Evolutionary conservation across 2,888 invertebrate genomes (phyloP).

Genomic region (Acleris literana): DNA sequence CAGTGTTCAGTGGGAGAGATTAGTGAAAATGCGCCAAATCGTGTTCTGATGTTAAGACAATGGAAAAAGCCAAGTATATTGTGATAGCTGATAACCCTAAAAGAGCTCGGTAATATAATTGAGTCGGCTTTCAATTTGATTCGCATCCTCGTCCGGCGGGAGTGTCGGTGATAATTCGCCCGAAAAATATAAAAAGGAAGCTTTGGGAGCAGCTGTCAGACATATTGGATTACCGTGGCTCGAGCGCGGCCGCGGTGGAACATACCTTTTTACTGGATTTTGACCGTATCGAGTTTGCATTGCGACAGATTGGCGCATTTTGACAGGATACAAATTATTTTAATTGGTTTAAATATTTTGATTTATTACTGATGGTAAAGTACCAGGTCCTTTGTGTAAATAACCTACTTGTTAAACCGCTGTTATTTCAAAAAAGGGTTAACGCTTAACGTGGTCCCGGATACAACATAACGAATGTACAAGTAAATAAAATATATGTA

Average conservation of each 20-base stretch:
- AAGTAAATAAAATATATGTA: too few species aligned
- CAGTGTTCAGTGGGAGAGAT: too few species aligned
- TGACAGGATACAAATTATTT: neutral
- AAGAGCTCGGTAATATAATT: conserved; percentile 75
- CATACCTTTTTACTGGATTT: conserved; percentile 32
- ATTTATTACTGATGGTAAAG: too few species aligned
- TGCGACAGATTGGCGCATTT: conserved; percentile 31
- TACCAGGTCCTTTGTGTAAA: too few species aligned
- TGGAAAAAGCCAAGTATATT: neutral
- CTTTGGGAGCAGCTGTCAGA: conserved; percentile 69
- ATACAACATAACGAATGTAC: too few species aligned
- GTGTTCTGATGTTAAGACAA: neutral
- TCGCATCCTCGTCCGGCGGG: conserved; percentile 75
- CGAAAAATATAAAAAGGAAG: conserved; percentile 81
- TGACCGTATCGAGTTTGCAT: conserved; percentile 33
- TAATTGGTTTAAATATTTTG: too few species aligned
- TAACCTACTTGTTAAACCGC: too few species aligned
- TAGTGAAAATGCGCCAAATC: too few species aligned
- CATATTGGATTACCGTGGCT: conserved; percentile 76
- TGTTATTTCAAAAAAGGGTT: too few species aligned
- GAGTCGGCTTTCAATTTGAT: conserved; percentile 83
- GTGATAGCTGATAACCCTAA: conserved; percentile 60
- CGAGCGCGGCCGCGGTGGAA: conserved; percentile 40
- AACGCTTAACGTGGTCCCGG: too few species aligned
- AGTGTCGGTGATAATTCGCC: conserved; percentile 82